Percentiles rank a stretch among this genome's conserved stretches.
Evolutionary conservation across 37 sponge, comb jelly and placozoan species (phyloP).

Genomic region (Aplysina aerophoba): DNA sequence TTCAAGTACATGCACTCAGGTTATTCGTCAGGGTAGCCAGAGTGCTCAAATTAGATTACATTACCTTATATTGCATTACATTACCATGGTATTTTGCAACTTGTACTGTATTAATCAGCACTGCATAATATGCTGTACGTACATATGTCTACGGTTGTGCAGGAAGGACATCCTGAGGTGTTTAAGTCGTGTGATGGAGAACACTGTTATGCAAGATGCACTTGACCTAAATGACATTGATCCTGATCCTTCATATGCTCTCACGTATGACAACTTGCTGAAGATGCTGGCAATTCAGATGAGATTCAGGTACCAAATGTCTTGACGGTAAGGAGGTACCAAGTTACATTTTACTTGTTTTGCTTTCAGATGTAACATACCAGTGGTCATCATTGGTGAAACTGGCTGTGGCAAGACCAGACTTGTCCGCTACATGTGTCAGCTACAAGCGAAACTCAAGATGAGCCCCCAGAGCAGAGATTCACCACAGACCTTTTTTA

Average conservation of each 20-base stretch:
- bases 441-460: slow-evolving; percentile 39
- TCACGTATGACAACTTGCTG: slow-evolving; percentile 78
- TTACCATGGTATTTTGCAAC: too few relatives aligned
- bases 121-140: too few relatives aligned
- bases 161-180: slow-evolving; percentile 4
- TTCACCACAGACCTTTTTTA: background rate
- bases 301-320: slow-evolving; percentile 72
- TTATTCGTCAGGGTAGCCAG: too few relatives aligned
- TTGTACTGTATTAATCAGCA: too few relatives aligned
- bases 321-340: background rate
- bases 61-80: too few relatives aligned
- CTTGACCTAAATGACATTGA: slow-evolving; percentile 26
- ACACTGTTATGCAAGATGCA: too few relatives aligned
- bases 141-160: too few relatives aligned
- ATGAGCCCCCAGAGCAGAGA: too few relatives aligned
- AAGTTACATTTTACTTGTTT: background rate
- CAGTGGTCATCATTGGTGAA: slow-evolving; percentile 98
- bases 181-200: slow-evolving; percentile 13
- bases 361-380: slow-evolving; percentile 85
- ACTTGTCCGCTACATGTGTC: slow-evolving; percentile 93
- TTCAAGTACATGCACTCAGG: too few relatives aligned
- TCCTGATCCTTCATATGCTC: slow-evolving; percentile 77
- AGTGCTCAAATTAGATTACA: too few relatives aligned
- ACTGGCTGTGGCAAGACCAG: slow-evolving; percentile 99
- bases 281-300: slow-evolving; percentile 92